These are phyloP conservation scores for Eledone cirrhosa DNA, from an alignment of 2,888 invertebrate genomes.

Conservation along the genomic window DNA sequence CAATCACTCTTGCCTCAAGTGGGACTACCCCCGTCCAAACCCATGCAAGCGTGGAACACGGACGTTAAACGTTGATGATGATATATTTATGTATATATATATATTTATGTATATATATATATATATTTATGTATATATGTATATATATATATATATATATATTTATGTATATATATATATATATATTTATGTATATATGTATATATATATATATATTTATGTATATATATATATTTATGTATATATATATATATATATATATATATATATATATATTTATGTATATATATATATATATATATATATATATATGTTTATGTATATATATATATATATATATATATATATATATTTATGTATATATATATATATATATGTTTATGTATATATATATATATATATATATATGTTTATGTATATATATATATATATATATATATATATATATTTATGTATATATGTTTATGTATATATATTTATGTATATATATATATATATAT, in stretches of 20 bases:
- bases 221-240: neutral
- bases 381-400: neutral
- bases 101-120: neutral
- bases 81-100: too few relatives aligned
- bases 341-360: neutral
- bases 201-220: neutral
- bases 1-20: too few relatives aligned
- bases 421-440: neutral
- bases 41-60: too few relatives aligned
- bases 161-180: neutral
- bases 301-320: neutral
- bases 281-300: neutral
- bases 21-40: too few relatives aligned
- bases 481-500: neutral
- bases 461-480: neutral
- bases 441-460: neutral
- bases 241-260: slow-evolving; percentile 1
- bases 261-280: neutral
- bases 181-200: neutral
- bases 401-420: neutral
- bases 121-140: neutral
- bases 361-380: neutral
- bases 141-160: neutral
- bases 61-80: too few relatives aligned
- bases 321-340: neutral